Percentiles rank a stretch among this genome's conserved stretches.
Evolutionary conservation across 2,113 vertebrate genomes (phyloP).

Genomic region (Lycocorax pyrrhopterus): DNA sequence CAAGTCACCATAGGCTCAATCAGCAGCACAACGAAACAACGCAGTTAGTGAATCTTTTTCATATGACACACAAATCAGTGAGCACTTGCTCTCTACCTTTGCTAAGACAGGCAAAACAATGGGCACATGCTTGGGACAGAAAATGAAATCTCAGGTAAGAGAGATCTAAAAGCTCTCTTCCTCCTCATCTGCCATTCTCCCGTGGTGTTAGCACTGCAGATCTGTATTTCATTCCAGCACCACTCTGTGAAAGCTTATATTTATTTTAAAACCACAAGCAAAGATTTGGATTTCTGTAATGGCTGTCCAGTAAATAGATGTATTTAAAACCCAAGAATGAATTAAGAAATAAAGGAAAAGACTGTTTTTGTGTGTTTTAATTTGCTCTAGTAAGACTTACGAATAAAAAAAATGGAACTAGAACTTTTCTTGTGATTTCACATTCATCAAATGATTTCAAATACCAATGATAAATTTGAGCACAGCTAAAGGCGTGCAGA

Average conservation of each 20-base stretch:
- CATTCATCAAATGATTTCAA: not conserved
- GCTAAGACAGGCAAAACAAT: not conserved
- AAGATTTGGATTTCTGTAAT: not conserved
- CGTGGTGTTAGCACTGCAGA: not conserved
- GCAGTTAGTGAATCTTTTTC: not conserved
- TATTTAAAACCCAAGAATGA: not conserved
- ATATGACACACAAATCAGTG: not conserved
- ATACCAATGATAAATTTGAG: not conserved
- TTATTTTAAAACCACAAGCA: not conserved
- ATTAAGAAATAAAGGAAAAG: not conserved
- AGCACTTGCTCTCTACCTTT: not conserved
- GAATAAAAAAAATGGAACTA: not conserved
- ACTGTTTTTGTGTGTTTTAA: not conserved
- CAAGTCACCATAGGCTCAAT: not conserved
- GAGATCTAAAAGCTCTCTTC: not conserved
- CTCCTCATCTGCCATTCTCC: not conserved
- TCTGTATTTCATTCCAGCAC: not conserved
- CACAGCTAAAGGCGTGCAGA: not conserved
- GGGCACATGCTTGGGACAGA: not conserved
- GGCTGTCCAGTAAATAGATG: not conserved
- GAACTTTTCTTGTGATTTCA: not conserved
- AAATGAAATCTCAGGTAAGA: not conserved
- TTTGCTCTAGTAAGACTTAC: not conserved
- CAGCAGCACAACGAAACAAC: not conserved
- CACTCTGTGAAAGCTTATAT: not conserved